A percentile compares a stretch with the other conserved stretches of the same genome.
phyloP scores from a whole-genome alignment of 1,140 invertebrate species.

The Panonychus citri region DNA sequence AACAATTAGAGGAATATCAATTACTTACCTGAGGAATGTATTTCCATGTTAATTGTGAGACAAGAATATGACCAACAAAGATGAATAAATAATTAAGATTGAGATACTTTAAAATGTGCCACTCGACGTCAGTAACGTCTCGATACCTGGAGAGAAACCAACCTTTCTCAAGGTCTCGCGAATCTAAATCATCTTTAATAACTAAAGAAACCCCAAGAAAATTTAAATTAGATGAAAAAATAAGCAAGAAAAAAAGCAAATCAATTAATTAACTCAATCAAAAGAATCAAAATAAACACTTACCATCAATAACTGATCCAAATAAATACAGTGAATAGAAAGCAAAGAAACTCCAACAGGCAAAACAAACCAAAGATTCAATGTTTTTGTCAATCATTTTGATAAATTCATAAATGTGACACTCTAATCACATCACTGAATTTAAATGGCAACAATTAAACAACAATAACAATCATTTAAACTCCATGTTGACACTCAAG shows the following conservation, averaged over 20 bases:
- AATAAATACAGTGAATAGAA: not conserved
- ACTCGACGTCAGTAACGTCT: not conserved
- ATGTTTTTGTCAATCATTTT: too few species aligned
- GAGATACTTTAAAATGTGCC: not conserved
- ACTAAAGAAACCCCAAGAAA: too few species aligned
- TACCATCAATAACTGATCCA: not conserved
- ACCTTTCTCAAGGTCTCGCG: not conserved
- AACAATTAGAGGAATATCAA: not conserved
- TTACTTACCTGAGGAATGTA: not conserved
- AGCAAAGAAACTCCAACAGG: not conserved
- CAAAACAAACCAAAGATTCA: not conserved
- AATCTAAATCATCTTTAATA: not conserved
- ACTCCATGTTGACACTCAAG: too few species aligned
- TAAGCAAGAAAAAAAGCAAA: too few species aligned
- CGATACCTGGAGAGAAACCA: not conserved
- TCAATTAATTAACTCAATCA: too few species aligned
- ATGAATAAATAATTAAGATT: not conserved
- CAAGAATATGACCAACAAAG: not conserved
- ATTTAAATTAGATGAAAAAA: too few species aligned
- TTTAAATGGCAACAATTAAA: too few species aligned
- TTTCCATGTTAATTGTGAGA: not conserved
- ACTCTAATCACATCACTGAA: too few species aligned
- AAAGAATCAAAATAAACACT: not conserved
- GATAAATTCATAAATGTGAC: too few species aligned
- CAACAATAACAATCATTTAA: too few species aligned